Conservation (phyloP, 2,113 vertebrate species). For the Chitala chitala region DNA sequence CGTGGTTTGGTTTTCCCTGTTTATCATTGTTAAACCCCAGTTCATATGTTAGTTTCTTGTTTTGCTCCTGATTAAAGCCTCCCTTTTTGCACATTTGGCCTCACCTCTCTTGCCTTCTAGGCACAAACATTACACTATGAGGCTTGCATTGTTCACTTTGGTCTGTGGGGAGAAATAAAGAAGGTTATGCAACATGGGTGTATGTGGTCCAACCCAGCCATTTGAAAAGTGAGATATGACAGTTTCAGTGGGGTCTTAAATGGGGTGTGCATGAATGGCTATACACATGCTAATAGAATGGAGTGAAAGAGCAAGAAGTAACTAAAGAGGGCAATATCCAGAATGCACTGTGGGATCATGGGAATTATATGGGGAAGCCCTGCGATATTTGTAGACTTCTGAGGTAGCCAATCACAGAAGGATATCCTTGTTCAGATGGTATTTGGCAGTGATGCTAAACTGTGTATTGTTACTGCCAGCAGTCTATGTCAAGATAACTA, state of each 20-base stretch:
- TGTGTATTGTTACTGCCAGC: constrained; percentile 96
- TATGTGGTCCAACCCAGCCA: too few relatives aligned
- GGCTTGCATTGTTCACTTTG: constrained; percentile 95
- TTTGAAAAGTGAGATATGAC: too few relatives aligned
- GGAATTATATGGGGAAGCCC: not conserved
- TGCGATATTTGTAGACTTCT: not conserved
- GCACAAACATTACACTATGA: too few relatives aligned
- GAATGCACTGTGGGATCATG: not conserved
- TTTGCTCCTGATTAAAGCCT: too few relatives aligned
- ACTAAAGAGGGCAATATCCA: not conserved
- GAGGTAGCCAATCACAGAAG: constrained; percentile 76
- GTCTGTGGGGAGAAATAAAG: constrained; percentile 58
- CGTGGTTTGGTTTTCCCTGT: too few relatives aligned
- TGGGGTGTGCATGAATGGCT: not conserved
- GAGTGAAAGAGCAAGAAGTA: too few relatives aligned
- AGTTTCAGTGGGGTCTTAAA: not conserved
- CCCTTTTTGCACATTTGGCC: too few relatives aligned
- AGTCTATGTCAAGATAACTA: constrained; percentile 89
- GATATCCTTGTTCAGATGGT: constrained; percentile 79
- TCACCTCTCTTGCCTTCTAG: too few relatives aligned
- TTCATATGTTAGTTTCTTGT: too few relatives aligned
- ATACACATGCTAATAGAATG: too few relatives aligned
- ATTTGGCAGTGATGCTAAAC: constrained; percentile 88
- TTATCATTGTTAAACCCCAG: too few relatives aligned
- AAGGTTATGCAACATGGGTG: not conserved